phyloP scores from a whole-genome alignment of 2,113 vertebrate genomes.

The Pseudorectes ferrugineus region DNA sequence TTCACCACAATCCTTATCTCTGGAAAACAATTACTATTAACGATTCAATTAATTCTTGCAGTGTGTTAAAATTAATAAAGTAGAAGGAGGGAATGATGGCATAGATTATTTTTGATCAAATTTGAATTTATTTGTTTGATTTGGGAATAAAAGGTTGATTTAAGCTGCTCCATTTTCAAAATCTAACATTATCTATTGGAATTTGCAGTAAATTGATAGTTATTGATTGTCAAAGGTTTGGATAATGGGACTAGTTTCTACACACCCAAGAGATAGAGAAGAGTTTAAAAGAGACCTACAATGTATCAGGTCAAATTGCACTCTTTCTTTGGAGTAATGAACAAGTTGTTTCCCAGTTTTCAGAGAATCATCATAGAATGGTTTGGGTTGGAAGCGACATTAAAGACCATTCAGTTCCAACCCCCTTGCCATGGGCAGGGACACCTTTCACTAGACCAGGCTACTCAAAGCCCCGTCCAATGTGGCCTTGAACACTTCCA shows the following conservation, averaged over 20 bases:
- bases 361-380: neutral
- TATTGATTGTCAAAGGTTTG: neutral
- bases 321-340: neutral
- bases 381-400: neutral
- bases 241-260: neutral
- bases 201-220: neutral
- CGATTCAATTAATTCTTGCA: neutral
- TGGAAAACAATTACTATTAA: neutral
- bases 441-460: neutral
- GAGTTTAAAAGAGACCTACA: neutral
- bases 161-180: neutral
- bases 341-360: neutral
- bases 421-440: neutral
- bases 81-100: neutral
- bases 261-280: neutral
- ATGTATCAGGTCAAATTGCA: neutral
- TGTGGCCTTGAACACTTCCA: neutral
- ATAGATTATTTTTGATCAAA: neutral
- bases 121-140: neutral
- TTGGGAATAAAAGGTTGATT: neutral
- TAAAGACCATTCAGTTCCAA: neutral
- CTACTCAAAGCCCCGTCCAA: neutral
- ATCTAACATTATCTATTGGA: neutral
- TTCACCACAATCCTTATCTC: neutral
- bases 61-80: neutral